These are phyloP conservation scores for Drosophila repleta DNA, from an alignment of 1,140 invertebrate genomes.

Conservation along the genomic window DNA sequence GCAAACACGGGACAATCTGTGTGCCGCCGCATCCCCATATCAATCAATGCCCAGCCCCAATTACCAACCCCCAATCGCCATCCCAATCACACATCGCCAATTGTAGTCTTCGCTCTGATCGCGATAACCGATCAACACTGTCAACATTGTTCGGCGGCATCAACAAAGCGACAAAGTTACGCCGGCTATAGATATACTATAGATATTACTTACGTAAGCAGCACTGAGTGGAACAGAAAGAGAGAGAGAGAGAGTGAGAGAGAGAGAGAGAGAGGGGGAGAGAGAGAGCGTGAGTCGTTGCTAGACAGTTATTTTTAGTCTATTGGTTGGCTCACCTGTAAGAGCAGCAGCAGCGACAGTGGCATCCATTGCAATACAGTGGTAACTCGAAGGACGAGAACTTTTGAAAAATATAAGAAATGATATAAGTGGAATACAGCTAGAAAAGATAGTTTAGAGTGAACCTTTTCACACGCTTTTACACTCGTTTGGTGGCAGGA, in stretches of 20 bases:
- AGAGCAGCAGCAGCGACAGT: background rate
- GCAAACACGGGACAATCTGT: conserved; percentile 54
- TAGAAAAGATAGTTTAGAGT: too few species aligned
- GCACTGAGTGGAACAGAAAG: background rate
- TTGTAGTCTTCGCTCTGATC: conserved; percentile 50
- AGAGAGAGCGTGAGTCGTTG: background rate
- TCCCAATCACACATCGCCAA: conserved; percentile 39
- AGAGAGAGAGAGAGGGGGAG: background rate
- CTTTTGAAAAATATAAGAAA: too few species aligned
- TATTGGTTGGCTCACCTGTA: background rate
- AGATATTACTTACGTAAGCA: conserved; percentile 1
- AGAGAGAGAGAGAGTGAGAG: background rate
- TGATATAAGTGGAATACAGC: too few species aligned
- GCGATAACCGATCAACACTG: conserved; percentile 61
- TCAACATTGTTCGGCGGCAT: conserved; percentile 66
- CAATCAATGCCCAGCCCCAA: too few species aligned
- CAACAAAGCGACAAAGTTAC: conserved; percentile 51
- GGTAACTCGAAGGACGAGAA: background rate
- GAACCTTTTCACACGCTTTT: too few species aligned
- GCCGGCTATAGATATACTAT: conserved; percentile 16
- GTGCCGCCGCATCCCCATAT: background rate
- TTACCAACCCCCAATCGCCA: conserved; percentile 11
- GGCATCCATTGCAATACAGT: conserved; percentile 4
- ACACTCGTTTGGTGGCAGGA: too few species aligned
- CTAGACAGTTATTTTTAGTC: background rate